These are phyloP conservation scores for Aythya baeri DNA, from an alignment of 2,113 vertebrate species.

Conservation along the genomic window DNA sequence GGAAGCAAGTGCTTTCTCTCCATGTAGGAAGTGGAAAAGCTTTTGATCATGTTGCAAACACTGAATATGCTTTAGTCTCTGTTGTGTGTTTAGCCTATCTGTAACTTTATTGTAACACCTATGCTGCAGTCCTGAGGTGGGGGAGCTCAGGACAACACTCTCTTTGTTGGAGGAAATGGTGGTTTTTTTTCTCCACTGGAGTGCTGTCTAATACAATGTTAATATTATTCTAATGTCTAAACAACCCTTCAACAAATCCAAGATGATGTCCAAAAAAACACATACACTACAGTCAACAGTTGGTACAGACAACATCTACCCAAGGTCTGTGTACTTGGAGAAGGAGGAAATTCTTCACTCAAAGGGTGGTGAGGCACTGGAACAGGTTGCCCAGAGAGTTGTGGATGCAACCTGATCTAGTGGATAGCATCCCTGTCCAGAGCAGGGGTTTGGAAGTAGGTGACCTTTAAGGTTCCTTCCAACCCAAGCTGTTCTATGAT, in stretches of 20 bases:
- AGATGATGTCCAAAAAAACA: background rate
- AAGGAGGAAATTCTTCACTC: too few relatives aligned
- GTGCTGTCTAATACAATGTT: background rate
- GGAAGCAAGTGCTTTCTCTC: background rate
- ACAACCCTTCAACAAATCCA: background rate
- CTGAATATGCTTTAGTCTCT: background rate
- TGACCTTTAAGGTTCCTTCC: too few relatives aligned
- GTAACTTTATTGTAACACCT: background rate
- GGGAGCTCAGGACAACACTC: background rate
- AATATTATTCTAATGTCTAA: background rate
- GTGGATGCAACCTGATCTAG: too few relatives aligned
- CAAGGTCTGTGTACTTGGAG: background rate
- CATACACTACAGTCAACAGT: fast-evolving
- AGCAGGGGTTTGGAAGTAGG: too few relatives aligned
- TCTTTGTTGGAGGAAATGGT: background rate
- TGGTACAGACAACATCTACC: background rate
- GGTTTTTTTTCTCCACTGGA: background rate
- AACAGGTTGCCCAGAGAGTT: too few relatives aligned
- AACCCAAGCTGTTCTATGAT: too few relatives aligned
- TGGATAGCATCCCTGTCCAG: too few relatives aligned
- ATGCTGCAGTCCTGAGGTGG: background rate
- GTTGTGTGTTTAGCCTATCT: background rate
- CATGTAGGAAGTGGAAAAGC: background rate
- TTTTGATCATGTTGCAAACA: background rate
- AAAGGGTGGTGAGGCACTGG: too few relatives aligned